Evolutionary conservation across 2,888 invertebrate genomes (phyloP).

Genomic region (Metellina segmentata): DNA sequence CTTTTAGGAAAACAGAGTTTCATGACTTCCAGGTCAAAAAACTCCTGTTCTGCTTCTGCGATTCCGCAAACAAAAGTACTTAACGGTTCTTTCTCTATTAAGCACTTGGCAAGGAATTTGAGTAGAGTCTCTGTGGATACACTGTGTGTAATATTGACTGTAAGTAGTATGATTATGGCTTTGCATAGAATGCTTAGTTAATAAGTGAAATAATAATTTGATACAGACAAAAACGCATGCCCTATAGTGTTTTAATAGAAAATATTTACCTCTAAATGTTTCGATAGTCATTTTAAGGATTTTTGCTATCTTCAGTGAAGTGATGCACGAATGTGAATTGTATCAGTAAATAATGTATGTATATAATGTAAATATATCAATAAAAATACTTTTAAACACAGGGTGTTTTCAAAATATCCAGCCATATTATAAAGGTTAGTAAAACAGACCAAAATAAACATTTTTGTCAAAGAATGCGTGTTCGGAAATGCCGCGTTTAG

Average conservation of each 20-base stretch:
- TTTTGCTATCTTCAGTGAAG: not conserved
- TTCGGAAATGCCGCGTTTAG: too few relatives aligned
- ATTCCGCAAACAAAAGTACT: conserved; percentile 5
- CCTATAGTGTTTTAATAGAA: not conserved
- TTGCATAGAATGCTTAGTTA: not conserved
- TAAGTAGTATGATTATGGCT: too few relatives aligned
- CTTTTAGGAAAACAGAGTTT: conserved; percentile 56
- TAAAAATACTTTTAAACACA: too few relatives aligned
- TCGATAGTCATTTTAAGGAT: not conserved
- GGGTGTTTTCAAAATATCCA: too few relatives aligned
- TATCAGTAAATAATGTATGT: not conserved
- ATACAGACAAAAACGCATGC: not conserved
- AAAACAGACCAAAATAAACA: too few relatives aligned
- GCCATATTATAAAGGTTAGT: too few relatives aligned
- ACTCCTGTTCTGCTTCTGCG: conserved; percentile 21
- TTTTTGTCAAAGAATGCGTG: too few relatives aligned
- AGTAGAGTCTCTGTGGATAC: not conserved
- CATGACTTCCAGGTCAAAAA: conserved; percentile 63
- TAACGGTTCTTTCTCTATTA: not conserved
- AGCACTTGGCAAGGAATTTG: not conserved
- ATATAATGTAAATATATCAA: conserved; percentile 67
- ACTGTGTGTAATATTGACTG: not conserved
- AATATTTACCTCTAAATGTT: not conserved
- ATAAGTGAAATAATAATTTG: not conserved
- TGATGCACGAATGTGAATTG: too few relatives aligned